Base-by-base conservation (phyloP, 1,140 invertebrate genomes). In the Geopemphigus sp. region DNA sequence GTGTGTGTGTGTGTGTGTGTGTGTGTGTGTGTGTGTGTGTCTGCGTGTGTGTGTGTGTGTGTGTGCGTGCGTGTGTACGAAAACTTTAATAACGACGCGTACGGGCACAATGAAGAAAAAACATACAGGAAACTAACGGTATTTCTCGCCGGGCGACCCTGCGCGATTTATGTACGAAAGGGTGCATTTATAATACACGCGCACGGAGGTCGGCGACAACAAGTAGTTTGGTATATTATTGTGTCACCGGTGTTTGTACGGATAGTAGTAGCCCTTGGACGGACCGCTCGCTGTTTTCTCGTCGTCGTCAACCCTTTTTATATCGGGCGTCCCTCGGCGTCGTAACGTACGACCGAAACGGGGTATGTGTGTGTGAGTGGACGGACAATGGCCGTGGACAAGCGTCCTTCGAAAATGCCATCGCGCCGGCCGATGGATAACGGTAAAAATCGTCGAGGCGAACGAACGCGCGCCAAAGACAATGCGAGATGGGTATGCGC, bases 401-500 rank as follows among this genome's bases (percentile, higher is more conserved):
- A 47, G 22, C 29, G 68, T 29, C 68, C 68, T 72, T 76, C 56
- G 32, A 24, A 59, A 39, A 59, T 76, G 72, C 72, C 72, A 59
- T 54, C 29, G 72, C n/a, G 54, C 26, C 32, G n/a, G 47, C 47
- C 50, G 70, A 5, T 1, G 70, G 14, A 73, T 73, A 73, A 73
- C 70, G 70, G 70, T 56, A 73, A 17, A 70, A 61, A 61, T 10
- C n/a, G 26, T 57, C 5, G 8, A 54, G n/a, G n/a, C 53, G 15
- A 54, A 8, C 50, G n/a, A n/a, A n/a, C 50, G 1, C 19, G 64
- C 64, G 39, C n/a, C 64, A 24, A 68, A 68, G 22, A 68, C 64
- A 64, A 64, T 64, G 19, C 15, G 29, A 3, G n/a, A n/a, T n/a
- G n/a, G n/a, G n/a, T n/a, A n/a, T n/a, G n/a, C n/a, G n/a, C n/a